Conservation (phyloP, 2,113 vertebrate genomes). For the Lophura nycthemera region DNA sequence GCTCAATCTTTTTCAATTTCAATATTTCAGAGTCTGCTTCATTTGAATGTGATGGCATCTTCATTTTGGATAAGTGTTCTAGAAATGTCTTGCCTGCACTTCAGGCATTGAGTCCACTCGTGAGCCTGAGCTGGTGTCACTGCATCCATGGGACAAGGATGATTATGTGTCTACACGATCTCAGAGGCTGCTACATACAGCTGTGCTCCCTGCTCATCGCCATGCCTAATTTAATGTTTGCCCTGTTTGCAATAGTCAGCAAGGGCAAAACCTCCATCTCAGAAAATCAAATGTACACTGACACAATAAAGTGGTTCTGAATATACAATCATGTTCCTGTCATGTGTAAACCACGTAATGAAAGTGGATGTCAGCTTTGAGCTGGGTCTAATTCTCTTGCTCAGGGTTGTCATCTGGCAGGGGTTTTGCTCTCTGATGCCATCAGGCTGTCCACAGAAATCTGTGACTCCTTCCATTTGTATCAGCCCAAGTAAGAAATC, state of each 20-base stretch:
- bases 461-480: background rate
- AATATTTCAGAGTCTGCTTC: background rate
- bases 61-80: background rate
- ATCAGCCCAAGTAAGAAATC: background rate
- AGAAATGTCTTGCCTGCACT: background rate
- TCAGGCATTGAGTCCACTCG: background rate
- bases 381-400: background rate
- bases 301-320: background rate
- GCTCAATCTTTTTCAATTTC: background rate
- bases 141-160: fast-evolving
- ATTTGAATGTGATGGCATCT: background rate
- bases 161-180: fast-evolving
- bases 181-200: background rate
- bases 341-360: fast-evolving
- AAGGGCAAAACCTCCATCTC: too few species aligned
- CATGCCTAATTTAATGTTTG: background rate
- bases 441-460: background rate
- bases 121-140: background rate
- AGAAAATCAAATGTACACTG: background rate
- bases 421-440: background rate
- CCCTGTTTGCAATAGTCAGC: background rate
- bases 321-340: background rate
- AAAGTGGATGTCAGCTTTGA: background rate
- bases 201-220: background rate
- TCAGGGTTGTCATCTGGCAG: background rate